Conservation (phyloP, 2,113 vertebrate genomes). For the Bufo gargarizans region DNA sequence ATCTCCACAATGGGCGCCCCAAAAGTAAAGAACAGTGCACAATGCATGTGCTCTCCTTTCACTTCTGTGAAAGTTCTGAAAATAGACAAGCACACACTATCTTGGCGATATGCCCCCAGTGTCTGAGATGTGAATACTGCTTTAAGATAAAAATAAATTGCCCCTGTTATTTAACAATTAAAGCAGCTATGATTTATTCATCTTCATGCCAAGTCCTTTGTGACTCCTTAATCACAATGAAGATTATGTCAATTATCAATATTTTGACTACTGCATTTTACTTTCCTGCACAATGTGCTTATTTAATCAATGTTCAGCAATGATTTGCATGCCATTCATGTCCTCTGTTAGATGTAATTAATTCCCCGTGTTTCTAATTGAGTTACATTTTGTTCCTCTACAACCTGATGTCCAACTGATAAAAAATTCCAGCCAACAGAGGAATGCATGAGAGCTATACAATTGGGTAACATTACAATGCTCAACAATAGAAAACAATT, state of each 20-base stretch:
- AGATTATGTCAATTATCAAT: background rate
- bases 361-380: background rate
- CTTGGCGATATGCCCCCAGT: no score
- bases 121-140: no score
- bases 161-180: background rate
- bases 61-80: no score
- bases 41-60: no score
- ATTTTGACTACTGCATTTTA: background rate
- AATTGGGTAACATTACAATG: no score
- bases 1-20: no score
- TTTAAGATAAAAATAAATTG: no score
- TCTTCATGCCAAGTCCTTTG: background rate
- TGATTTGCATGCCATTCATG: background rate
- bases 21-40: no score
- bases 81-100: no score
- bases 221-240: background rate
- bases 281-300: background rate
- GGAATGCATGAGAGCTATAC: no score
- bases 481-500: no score
- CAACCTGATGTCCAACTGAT: background rate
- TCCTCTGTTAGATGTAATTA: background rate
- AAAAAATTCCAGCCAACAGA: background rate
- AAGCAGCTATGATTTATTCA: background rate
- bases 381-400: background rate
- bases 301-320: background rate